These are phyloP conservation scores for Portevinia maculata DNA, from an alignment of 2,888 invertebrate genomes.

Conservation along the genomic window DNA sequence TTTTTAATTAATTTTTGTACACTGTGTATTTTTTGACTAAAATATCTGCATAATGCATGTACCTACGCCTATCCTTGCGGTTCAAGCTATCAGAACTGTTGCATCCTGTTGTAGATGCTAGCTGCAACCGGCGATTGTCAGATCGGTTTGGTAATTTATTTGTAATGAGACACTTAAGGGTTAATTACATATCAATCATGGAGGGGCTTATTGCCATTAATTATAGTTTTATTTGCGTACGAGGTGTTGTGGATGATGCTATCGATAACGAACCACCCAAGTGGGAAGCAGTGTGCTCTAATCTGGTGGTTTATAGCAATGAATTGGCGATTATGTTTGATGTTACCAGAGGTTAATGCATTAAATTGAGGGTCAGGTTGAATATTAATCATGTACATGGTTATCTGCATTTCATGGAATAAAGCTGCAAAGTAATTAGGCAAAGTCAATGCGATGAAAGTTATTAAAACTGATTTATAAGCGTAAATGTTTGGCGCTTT, in stretches of 20 bases:
- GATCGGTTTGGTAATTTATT: conserved; percentile 72
- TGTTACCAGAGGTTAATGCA: conserved; percentile 70
- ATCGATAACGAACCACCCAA: conserved; percentile 48
- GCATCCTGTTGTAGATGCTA: conserved; percentile 53
- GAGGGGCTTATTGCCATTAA: conserved; percentile 71
- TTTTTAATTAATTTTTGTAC: conserved; percentile 53
- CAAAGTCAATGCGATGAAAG: not conserved
- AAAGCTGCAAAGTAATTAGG: not conserved
- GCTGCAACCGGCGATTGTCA: conserved; percentile 56
- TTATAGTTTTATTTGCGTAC: conserved; percentile 72
- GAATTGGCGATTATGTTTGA: conserved; percentile 73
- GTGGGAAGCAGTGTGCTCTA: conserved; percentile 63
- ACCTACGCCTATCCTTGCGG: conserved; percentile 4
- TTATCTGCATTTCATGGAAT: conserved; percentile 40
- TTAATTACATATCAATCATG: conserved; percentile 75
- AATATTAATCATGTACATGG: conserved; percentile 63
- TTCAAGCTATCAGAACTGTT: conserved; percentile 56
- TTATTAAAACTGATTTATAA: not conserved
- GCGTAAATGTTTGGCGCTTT: not conserved
- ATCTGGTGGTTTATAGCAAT: conserved; percentile 73
- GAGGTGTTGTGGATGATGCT: conserved; percentile 54
- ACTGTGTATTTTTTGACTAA: conserved; percentile 14
- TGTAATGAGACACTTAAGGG: conserved; percentile 75
- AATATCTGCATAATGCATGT: not conserved
- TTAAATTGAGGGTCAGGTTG: conserved; percentile 67